Percentiles rank a stretch among this genome's conserved stretches.
Conservation (phyloP, 2,888 invertebrate species). For the Tenodera sinensis region DNA sequence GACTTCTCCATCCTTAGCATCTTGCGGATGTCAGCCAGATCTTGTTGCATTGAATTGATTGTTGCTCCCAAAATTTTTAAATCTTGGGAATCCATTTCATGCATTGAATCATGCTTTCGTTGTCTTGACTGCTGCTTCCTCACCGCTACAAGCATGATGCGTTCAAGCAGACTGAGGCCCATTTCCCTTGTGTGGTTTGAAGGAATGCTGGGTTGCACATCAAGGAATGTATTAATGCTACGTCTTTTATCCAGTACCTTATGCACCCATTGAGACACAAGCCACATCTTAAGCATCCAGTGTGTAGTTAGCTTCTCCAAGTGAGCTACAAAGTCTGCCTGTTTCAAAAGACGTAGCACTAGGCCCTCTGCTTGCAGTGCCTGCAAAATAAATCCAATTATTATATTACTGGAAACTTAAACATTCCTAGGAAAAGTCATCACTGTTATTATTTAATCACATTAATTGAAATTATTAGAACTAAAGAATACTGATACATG, state of each 20-base stretch:
- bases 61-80: neutral
- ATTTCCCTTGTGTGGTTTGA: neutral
- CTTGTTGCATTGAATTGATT: neutral
- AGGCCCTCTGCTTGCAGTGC: constrained; percentile 40
- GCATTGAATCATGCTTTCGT: neutral
- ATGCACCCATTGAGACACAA: neutral
- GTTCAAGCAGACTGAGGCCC: constrained; percentile 10
- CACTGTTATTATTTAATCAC: too few species aligned
- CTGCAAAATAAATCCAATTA: neutral
- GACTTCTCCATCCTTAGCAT: neutral
- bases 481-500: too few species aligned
- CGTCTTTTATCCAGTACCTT: constrained; percentile 10
- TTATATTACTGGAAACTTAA: neutral
- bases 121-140: constrained; percentile 3
- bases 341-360: constrained; percentile 42
- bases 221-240: constrained; percentile 16
- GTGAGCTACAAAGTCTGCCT: constrained; percentile 44
- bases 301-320: constrained; percentile 37
- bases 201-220: constrained; percentile 19
- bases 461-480: too few species aligned
- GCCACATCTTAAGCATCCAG: neutral
- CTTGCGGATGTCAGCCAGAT: neutral
- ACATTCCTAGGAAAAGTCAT: too few species aligned
- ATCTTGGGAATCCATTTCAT: neutral
- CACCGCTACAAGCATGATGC: constrained; percentile 16